phyloP scores from a whole-genome alignment of 2,113 vertebrate species.

The Heteronetta atricapilla region DNA sequence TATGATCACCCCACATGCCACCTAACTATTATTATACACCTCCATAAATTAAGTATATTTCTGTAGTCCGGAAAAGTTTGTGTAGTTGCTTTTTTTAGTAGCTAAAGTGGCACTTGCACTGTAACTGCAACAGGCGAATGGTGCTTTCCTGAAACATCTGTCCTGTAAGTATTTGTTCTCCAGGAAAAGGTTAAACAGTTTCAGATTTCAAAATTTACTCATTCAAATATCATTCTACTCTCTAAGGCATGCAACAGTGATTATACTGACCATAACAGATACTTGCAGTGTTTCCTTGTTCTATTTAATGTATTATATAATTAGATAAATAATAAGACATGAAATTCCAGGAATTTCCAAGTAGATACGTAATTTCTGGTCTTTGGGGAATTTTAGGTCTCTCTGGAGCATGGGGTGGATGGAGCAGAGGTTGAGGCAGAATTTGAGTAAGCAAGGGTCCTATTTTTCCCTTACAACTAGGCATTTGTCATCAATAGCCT shows the following conservation, averaged over 20 bases:
- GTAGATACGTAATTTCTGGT: background rate
- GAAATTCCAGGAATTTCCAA: background rate
- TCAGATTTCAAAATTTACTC: background rate
- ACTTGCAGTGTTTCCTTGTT: background rate
- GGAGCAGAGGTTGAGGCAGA: background rate
- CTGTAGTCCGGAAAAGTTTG: background rate
- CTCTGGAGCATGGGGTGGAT: background rate
- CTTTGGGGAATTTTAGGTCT: background rate
- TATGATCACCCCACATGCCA: background rate
- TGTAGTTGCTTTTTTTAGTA: background rate
- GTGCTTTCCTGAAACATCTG: background rate
- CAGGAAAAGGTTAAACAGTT: rapidly evolving
- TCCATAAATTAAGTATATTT: background rate
- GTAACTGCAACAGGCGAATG: background rate
- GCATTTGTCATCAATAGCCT: background rate
- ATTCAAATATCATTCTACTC: background rate
- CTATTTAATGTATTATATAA: background rate
- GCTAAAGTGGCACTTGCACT: background rate
- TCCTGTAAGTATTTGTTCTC: background rate
- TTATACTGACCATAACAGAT: background rate
- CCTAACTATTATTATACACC: background rate
- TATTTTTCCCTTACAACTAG: background rate
- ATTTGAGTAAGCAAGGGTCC: background rate
- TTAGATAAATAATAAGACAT: background rate
- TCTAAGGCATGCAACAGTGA: background rate